A percentile compares a stretch with the other conserved stretches of the same genome.
These are phyloP conservation scores for Spongilla lacustris DNA, from an alignment of 37 sponge, comb jelly and placozoan genomes.

Conservation along the genomic window DNA sequence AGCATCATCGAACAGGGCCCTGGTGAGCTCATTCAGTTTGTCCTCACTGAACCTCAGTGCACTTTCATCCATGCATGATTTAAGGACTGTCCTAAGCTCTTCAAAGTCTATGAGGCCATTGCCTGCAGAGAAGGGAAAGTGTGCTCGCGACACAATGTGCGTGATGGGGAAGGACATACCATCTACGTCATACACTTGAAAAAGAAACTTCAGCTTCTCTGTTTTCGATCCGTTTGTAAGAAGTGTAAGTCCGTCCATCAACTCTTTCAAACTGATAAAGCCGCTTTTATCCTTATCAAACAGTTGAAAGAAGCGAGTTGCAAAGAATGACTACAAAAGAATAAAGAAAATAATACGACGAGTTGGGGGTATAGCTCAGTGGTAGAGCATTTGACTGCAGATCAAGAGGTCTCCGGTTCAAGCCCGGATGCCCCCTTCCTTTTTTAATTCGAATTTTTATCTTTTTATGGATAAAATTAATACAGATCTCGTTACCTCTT, in stretches of 20 bases:
- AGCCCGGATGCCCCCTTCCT: too few relatives aligned
- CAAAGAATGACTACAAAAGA: slow-evolving; percentile 73
- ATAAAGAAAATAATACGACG: not conserved
- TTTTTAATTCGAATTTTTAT: slow-evolving; percentile 12
- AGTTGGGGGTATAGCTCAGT: not conserved
- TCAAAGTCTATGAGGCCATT: slow-evolving; percentile 85
- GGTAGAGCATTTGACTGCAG: slow-evolving; percentile 3
- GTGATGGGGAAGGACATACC: slow-evolving; percentile 43
- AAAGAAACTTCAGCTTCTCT: slow-evolving; percentile 85
- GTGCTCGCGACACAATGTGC: not conserved
- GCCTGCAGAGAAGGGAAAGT: slow-evolving; percentile 31
- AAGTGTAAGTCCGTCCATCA: slow-evolving; percentile 82
- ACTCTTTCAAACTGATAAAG: slow-evolving; percentile 80
- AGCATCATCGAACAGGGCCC: slow-evolving; percentile 82
- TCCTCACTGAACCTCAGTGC: slow-evolving; percentile 71
- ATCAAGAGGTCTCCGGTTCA: too few relatives aligned
- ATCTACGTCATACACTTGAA: slow-evolving; percentile 91
- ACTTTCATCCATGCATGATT: slow-evolving; percentile 90
- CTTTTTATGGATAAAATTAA: slow-evolving; percentile 46
- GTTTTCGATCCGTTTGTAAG: slow-evolving; percentile 78
- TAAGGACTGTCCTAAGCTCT: slow-evolving; percentile 82
- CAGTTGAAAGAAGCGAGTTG: slow-evolving; percentile 82
- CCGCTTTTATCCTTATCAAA: slow-evolving; percentile 87
- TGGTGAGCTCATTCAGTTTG: slow-evolving; percentile 75
- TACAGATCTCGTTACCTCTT: slow-evolving; percentile 39